phyloP scores from a whole-genome alignment of 2,113 vertebrate genomes.

The Malurus melanocephalus region DNA sequence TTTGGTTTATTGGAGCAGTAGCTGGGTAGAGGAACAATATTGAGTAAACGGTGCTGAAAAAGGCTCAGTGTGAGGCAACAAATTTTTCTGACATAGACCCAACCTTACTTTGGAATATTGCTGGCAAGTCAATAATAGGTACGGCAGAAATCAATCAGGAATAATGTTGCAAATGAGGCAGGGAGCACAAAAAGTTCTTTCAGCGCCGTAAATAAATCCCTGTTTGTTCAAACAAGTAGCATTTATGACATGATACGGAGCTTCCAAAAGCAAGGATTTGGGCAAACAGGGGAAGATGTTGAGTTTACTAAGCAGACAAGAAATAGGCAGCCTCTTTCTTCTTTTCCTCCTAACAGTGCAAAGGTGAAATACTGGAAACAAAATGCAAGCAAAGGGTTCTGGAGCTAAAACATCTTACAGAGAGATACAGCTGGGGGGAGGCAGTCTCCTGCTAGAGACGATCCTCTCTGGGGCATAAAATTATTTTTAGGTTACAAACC shows the following conservation, averaged over 20 bases:
- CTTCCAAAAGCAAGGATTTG: conserved; percentile 33
- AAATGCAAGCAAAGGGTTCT: background rate
- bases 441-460: background rate
- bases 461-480: background rate
- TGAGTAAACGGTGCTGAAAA: conserved; percentile 45
- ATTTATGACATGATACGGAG: conserved; percentile 33
- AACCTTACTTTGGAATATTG: conserved; percentile 67
- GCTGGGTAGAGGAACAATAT: conserved; percentile 43
- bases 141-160: conserved; percentile 53
- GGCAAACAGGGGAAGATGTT: background rate
- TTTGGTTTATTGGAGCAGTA: conserved; percentile 48
- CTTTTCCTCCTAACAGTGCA: background rate
- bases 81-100: conserved; percentile 62
- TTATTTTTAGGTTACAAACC: conserved; percentile 31
- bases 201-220: conserved; percentile 3
- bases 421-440: background rate
- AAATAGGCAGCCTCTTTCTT: background rate
- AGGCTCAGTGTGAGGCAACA: conserved; percentile 59
- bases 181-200: conserved; percentile 53
- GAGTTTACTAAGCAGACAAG: background rate
- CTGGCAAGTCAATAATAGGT: conserved; percentile 62
- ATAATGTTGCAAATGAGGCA: conserved; percentile 56
- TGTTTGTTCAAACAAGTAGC: conserved; percentile 26
- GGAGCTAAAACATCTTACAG: background rate
- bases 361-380: background rate